A percentile compares a stretch with the other conserved stretches of the same genome.
Conservation (phyloP, 2,888 invertebrate species). For the Drosophila colorata region DNA sequence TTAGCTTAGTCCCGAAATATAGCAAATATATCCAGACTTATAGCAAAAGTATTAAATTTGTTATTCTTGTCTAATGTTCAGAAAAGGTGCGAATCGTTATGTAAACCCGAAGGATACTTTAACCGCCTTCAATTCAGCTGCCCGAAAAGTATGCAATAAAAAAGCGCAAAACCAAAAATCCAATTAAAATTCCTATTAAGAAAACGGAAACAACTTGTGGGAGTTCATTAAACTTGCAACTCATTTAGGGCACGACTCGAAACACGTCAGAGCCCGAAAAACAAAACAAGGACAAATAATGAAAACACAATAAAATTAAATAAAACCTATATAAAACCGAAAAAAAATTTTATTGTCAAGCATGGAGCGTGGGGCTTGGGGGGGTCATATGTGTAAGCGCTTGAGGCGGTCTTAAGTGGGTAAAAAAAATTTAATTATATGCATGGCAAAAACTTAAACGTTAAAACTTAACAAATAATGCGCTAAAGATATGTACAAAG, state of each 20-base stretch:
- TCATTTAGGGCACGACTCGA: slow-evolving; percentile 3
- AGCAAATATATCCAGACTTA: no score
- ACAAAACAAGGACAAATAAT: slow-evolving; percentile 6
- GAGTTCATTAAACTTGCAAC: slow-evolving; percentile 10
- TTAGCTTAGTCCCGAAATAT: no score
- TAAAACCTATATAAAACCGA: slow-evolving; percentile 50
- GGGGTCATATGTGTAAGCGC: no score
- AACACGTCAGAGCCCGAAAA: slow-evolving; percentile 1
- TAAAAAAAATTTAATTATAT: slow-evolving; percentile 33
- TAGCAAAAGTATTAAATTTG: no score
- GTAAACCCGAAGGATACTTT: not conserved
- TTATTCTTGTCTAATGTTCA: no score
- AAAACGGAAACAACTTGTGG: slow-evolving; percentile 19
- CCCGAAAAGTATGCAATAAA: slow-evolving; percentile 15
- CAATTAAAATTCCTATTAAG: slow-evolving; percentile 22
- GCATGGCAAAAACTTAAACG: slow-evolving; percentile 39
- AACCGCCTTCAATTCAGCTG: not conserved
- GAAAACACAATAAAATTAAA: slow-evolving; percentile 6
- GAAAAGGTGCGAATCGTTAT: not conserved
- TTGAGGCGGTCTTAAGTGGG: slow-evolving; percentile 21
- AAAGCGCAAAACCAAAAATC: slow-evolving; percentile 12
- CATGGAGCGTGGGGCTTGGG: slow-evolving; percentile 13
- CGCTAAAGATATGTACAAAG: slow-evolving; percentile 61
- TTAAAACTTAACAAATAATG: slow-evolving; percentile 62
- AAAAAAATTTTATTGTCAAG: slow-evolving; percentile 81